Base-by-base conservation (phyloP, 1,140 invertebrate genomes). In the Drosophila mayri region DNA sequence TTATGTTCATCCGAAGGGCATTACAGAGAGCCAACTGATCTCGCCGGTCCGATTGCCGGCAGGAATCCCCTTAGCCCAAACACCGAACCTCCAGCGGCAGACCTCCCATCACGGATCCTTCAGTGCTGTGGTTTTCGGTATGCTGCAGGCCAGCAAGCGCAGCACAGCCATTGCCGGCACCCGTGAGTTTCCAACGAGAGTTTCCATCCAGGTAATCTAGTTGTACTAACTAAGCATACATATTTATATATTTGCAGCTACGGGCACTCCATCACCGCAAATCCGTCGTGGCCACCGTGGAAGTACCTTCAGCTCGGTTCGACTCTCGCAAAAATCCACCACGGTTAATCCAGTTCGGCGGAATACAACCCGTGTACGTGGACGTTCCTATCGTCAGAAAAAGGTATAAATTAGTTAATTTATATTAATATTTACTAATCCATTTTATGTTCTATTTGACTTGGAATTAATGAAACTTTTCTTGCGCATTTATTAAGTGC, bases 121-220 rank as follows among this genome's bases (percentile, higher is more conserved):
- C 52, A 97, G 97, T 18, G 96, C 97, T 14, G 96, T 98, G 30
- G 97, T 98, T 4, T 98, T 97, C 91, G 96, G 96, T 40, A 96
- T 98, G 94, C 95, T 96, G 75, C 95, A 96, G 90, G 97, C 97
- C 16, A 94, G 96, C 79, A 95, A 95, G 32, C 93, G 96, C 25
- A 93, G 94, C 60, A 94, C 95, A 62, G 94, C 95, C 58, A 94
- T 94, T 18, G 90, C 90, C 37, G 92, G 93, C 55, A 94, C 93
- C 74, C 93, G 93, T 94, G 78, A 93, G 81, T 52, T 20, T 22
- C 10, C 6, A 4, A 16, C 1, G 14, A 14, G 1, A n/a, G n/a
- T n/a, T n/a, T n/a, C n/a, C n/a, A n/a, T n/a, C n/a, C n/a, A n/a
- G n/a, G n/a, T n/a, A n/a, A n/a, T n/a, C n/a, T n/a, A n/a, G n/a